Conservation (phyloP, 2,888 invertebrate genomes). For the Metopia argyrocephala region DNA sequence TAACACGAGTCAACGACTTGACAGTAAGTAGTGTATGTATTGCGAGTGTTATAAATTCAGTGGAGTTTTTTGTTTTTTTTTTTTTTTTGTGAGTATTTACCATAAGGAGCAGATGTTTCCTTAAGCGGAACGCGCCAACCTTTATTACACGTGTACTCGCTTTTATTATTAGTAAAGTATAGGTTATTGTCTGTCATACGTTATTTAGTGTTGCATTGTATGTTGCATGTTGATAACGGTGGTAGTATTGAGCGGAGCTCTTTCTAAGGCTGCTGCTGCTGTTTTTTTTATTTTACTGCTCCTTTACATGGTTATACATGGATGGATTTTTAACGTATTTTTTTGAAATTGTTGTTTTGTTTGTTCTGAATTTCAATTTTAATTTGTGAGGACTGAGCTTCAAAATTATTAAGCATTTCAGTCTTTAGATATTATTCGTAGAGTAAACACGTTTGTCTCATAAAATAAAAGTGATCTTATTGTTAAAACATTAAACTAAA, state of each 20-base stretch:
- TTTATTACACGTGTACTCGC: slow-evolving; percentile 54
- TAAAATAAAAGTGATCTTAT: slow-evolving; percentile 1
- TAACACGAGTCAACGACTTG: slow-evolving; percentile 66
- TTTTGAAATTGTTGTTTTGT: slow-evolving; percentile 20
- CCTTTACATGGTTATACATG: slow-evolving; percentile 42
- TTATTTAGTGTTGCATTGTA: slow-evolving; percentile 28
- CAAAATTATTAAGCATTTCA: slow-evolving; percentile 36
- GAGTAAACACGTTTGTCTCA: slow-evolving; percentile 39
- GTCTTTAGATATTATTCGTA: slow-evolving; percentile 48
- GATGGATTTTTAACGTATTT: slow-evolving; percentile 60
- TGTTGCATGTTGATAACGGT: slow-evolving; percentile 49
- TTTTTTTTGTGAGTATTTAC: slow-evolving; percentile 21
- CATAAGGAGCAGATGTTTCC: slow-evolving; percentile 75
- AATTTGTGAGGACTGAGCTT: slow-evolving; percentile 39
- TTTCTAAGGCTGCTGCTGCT: slow-evolving; percentile 45
- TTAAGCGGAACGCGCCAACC: slow-evolving; percentile 73
- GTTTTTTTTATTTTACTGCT: too few species aligned
- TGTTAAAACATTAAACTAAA: slow-evolving; percentile 2
- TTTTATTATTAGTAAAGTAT: slow-evolving; percentile 20
- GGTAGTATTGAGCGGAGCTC: slow-evolving; percentile 61
- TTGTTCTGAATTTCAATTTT: slow-evolving; percentile 31
- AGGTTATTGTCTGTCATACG: slow-evolving; percentile 29
- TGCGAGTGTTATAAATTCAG: slow-evolving; percentile 22
- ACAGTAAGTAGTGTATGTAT: slow-evolving; percentile 23
- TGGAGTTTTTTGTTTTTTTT: slow-evolving; percentile 52